Percentiles rank a stretch among this genome's conserved stretches.
phyloP scores from a whole-genome alignment of 2,888 invertebrate genomes.

The Sinodicranocentrus sp. region DNA sequence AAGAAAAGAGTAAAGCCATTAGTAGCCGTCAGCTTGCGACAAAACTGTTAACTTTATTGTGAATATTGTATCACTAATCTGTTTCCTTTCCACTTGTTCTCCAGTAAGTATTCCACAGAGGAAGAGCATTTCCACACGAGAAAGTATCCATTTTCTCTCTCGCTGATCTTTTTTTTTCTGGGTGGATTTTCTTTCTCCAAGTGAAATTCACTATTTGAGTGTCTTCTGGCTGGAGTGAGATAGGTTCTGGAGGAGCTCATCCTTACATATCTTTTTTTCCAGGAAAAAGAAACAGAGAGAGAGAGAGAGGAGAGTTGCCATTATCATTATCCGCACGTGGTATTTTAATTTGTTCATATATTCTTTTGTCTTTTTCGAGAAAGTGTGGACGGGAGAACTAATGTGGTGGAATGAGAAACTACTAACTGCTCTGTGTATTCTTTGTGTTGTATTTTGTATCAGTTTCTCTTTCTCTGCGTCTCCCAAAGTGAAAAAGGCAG shows the following conservation, averaged over 20 bases:
- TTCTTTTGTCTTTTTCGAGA: constrained; percentile 59
- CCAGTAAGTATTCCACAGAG: no score
- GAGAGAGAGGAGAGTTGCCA: constrained; percentile 63
- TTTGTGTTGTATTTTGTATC: neutral
- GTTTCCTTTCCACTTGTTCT: constrained; percentile 18
- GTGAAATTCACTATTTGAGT: no score
- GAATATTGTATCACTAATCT: constrained; percentile 58
- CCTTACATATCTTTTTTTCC: neutral
- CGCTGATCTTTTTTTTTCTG: neutral
- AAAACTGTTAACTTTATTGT: constrained; percentile 59
- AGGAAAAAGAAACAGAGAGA: constrained; percentile 24
- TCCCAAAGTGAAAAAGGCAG: constrained; percentile 59
- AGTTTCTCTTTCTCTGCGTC: neutral
- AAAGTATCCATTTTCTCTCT: no score
- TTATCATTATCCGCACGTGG: constrained; percentile 75
- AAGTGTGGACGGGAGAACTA: constrained; percentile 41
- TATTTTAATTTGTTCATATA: constrained; percentile 74
- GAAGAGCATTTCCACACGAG: no score
- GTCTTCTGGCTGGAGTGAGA: no score
- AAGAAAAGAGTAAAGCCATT: constrained; percentile 28
- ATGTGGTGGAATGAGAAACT: constrained; percentile 46
- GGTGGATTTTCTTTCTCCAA: neutral
- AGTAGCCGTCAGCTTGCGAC: constrained; percentile 56
- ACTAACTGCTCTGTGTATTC: constrained; percentile 4
- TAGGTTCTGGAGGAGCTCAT: no score